phyloP scores from a whole-genome alignment of 2,113 vertebrate species.

The Saccopteryx leptura region DNA sequence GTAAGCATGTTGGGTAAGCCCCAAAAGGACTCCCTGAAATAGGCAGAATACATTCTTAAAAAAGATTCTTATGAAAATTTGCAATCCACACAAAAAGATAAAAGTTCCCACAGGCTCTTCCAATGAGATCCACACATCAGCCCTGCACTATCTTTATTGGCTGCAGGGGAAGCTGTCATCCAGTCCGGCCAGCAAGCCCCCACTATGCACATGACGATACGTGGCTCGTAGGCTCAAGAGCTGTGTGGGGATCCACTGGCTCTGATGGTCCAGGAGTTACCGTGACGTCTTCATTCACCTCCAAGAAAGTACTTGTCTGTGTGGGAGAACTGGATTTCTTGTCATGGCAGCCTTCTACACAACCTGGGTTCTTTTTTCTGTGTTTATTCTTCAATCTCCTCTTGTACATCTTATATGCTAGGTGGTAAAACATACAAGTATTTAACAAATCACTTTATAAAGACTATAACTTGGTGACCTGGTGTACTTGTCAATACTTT shows the following conservation, averaged over 20 bases:
- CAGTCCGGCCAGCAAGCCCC: neutral
- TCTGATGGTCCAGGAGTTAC: neutral
- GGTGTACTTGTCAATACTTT: neutral
- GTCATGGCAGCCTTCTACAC: neutral
- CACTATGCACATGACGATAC: neutral
- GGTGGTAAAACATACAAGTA: neutral
- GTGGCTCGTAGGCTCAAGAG: rapidly evolving
- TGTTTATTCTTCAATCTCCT: constrained; percentile 36
- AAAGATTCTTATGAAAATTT: neutral
- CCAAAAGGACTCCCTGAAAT: neutral
- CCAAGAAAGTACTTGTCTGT: constrained; percentile 63
- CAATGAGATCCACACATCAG: neutral
- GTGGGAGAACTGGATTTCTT: neutral
- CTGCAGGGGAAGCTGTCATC: neutral
- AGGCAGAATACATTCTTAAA: neutral
- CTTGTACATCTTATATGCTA: constrained; percentile 85
- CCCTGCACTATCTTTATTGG: neutral
- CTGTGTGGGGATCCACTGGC: neutral
- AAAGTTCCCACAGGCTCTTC: neutral
- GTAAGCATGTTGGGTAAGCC: neutral
- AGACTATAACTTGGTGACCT: neutral
- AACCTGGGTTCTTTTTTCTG: neutral
- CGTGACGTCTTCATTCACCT: neutral
- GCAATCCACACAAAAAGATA: neutral
- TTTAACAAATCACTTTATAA: neutral